Evolutionary conservation across 2,888 invertebrate genomes (phyloP).

Genomic region (Mongoloraphidia duomilia): DNA sequence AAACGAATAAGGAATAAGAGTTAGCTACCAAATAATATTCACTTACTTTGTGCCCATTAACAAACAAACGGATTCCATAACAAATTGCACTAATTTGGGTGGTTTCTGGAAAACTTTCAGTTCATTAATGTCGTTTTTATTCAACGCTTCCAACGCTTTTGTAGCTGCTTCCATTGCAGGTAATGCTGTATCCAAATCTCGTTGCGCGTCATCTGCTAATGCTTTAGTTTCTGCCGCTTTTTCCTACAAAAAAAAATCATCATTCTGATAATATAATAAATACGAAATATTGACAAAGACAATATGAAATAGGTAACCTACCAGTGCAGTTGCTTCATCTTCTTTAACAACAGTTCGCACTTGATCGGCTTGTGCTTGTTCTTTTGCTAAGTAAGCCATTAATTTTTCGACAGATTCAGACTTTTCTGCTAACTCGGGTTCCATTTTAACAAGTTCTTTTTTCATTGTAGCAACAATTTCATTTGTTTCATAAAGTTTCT

Average conservation of each 20-base stretch:
- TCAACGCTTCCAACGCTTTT: constrained; percentile 68
- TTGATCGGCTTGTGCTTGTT: constrained; percentile 68
- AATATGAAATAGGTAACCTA: constrained; percentile 19
- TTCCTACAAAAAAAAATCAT: constrained; percentile 31
- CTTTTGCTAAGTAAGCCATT: constrained; percentile 59
- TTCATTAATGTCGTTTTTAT: constrained; percentile 84
- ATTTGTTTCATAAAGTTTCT: constrained; percentile 72
- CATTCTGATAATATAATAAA: constrained; percentile 1
- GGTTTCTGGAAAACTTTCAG: constrained; percentile 79
- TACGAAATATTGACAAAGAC: not conserved
- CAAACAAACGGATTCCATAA: constrained; percentile 85
- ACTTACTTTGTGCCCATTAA: constrained; percentile 66
- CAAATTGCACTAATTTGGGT: constrained; percentile 70
- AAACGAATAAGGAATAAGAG: constrained; percentile 2
- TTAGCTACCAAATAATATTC: not conserved
- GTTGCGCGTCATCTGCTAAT: constrained; percentile 74
- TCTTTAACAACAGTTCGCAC: constrained; percentile 64
- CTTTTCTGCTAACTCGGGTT: constrained; percentile 65
- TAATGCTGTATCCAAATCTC: constrained; percentile 71
- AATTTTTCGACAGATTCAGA: constrained; percentile 60
- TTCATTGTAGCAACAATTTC: constrained; percentile 74
- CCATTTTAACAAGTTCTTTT: constrained; percentile 63
- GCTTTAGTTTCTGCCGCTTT: constrained; percentile 75
- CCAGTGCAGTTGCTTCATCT: constrained; percentile 74
- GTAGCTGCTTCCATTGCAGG: constrained; percentile 77